phyloP scores from a whole-genome alignment of 2,113 vertebrate species.

The Leucoraja erinaceus region DNA sequence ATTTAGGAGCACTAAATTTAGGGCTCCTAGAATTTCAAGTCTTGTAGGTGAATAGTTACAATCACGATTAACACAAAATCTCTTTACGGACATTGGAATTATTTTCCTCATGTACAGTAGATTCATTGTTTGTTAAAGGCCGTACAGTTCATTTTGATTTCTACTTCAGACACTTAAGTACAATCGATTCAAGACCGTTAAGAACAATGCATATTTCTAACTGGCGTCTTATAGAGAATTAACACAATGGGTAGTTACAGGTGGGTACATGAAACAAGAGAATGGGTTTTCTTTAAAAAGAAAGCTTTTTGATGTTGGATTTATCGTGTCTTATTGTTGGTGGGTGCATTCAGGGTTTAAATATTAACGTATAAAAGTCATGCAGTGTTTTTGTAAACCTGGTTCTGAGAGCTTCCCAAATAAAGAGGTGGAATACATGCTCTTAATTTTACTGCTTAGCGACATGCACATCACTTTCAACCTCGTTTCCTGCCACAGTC shows the following conservation, averaged over 20 bases:
- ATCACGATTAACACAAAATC: not conserved
- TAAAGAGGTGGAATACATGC: not conserved
- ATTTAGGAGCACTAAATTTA: not conserved
- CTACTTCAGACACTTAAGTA: not conserved
- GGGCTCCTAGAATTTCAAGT: not conserved
- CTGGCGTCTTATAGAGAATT: not conserved
- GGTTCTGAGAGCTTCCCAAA: not conserved
- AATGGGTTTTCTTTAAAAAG: not conserved
- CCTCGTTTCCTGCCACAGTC: slow-evolving; percentile 16
- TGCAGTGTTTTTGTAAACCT: not conserved
- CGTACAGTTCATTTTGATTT: not conserved
- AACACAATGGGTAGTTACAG: not conserved
- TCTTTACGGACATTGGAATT: not conserved
- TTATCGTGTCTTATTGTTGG: not conserved
- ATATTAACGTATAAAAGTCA: slow-evolving; percentile 20
- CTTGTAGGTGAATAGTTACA: not conserved
- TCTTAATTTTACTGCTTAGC: slow-evolving; percentile 20
- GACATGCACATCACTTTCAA: slow-evolving; percentile 27
- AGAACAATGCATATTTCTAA: not conserved
- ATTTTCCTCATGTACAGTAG: not conserved
- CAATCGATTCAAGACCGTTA: not conserved
- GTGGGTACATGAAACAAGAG: not conserved
- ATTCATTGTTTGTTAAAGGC: slow-evolving; percentile 6
- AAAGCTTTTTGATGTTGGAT: not conserved
- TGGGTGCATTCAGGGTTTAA: not conserved